Percentiles rank a stretch among this genome's conserved stretches.
Evolutionary conservation across 2,888 invertebrate genomes (phyloP).

Genomic region (Acholoe squamosa): DNA sequence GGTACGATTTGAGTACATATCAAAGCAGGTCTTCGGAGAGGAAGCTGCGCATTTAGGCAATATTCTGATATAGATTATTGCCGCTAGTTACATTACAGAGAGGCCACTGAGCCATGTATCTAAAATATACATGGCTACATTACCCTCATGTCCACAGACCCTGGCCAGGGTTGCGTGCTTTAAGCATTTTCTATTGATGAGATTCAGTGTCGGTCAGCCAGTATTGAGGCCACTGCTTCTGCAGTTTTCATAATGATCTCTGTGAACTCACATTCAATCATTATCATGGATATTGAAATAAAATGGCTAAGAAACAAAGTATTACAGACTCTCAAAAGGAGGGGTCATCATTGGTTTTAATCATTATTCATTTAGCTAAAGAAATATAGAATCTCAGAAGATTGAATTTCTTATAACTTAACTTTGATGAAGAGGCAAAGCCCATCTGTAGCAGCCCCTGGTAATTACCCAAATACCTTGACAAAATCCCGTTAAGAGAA

Average conservation of each 20-base stretch:
- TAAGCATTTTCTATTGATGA: neutral
- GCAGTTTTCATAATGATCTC: too few species aligned
- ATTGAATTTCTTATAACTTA: neutral
- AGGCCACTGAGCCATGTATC: neutral
- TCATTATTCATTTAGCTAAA: too few species aligned
- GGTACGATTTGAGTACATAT: neutral
- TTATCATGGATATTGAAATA: too few species aligned
- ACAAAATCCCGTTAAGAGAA: neutral
- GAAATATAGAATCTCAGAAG: neutral
- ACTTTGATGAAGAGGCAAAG: neutral
- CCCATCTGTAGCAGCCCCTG: neutral
- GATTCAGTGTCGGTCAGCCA: too few species aligned
- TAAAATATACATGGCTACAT: conserved; percentile 9
- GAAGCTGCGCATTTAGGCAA: neutral
- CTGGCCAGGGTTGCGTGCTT: neutral
- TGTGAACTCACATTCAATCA: too few species aligned
- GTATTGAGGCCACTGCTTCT: too few species aligned
- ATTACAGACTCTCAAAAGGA: too few species aligned
- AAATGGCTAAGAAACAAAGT: too few species aligned
- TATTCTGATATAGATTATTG: neutral
- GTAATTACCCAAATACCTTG: conserved; percentile 23
- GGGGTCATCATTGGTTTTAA: too few species aligned
- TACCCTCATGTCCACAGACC: neutral
- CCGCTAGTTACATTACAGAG: neutral
- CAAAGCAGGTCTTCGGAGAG: neutral